Base-by-base conservation (phyloP, 2,113 vertebrate genomes). In the Bufo gargarizans region DNA sequence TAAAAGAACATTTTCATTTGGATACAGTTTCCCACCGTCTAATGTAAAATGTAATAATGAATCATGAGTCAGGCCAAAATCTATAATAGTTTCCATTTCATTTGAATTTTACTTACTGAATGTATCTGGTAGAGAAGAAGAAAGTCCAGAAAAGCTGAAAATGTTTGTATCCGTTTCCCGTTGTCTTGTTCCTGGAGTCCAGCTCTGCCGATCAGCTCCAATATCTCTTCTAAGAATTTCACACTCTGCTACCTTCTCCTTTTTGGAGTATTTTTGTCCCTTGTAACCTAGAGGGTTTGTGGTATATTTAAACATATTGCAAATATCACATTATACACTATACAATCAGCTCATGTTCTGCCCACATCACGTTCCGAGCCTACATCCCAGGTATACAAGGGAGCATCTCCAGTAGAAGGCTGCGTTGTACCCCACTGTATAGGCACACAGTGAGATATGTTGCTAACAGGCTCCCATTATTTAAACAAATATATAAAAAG, bases 141-240 rank as follows among this genome's bases (percentile, higher is more conserved):
- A 88, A 77, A 65, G 80, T 2, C 0, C 47, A 6, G 50, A 33
- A 1, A 1, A 17, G 77, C 7, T 16, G 90, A 89, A 58, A 0
- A 86, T 80, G 80, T 87, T 82, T 77, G 11, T 72, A 6, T 49
- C 82, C 91, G 58, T 58, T 82, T 80, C 87, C 9, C 45, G 91
- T 77, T 87, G 92, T 85, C 45, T 90, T 13, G 16, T 55, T 43
- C 69, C 12, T 0, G 84, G 22, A 81, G 89, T 2, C 0, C 84
- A 89, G 45, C 88, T 88, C 59, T 91, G 90, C 17, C 89, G 20
- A 50, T 93, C 91, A 74, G 90, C 89, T 33, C 88, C 72, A 16
- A 91, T 87, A 83, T 97, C 96, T 77, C 92, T 92, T 84, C 95
- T 93, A 78, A 97, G 81, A 12, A 96, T 94, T 90, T 97, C 95